These are phyloP conservation scores for Smittia sp. DNA, from an alignment of 2,888 invertebrate species.

Conservation along the genomic window DNA sequence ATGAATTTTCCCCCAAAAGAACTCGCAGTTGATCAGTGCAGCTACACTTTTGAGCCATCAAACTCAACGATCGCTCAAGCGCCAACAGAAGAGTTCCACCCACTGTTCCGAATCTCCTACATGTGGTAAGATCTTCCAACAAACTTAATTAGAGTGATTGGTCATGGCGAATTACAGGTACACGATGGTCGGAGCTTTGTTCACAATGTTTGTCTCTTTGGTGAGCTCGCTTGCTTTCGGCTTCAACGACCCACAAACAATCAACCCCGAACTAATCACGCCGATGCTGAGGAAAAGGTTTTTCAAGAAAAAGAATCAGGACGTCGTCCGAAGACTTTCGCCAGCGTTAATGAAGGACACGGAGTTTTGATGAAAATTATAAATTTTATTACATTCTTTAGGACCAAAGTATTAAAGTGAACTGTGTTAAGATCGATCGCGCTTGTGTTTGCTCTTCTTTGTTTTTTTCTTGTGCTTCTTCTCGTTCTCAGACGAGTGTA, in stretches of 20 bases:
- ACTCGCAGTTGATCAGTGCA: conserved; percentile 62
- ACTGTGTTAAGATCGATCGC: conserved; percentile 47
- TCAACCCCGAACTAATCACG: conserved; percentile 62
- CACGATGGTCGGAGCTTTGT: conserved; percentile 60
- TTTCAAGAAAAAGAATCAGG: conserved; percentile 35
- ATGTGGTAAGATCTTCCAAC: conserved; percentile 62
- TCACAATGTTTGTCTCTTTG: conserved; percentile 57
- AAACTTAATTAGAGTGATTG: too few relatives aligned
- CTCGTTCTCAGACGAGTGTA: conserved; percentile 45
- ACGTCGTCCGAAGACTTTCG: neutral
- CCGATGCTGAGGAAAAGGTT: conserved; percentile 61
- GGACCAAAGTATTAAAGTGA: neutral
- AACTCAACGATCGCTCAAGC: conserved; percentile 43
- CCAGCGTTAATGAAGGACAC: conserved; percentile 8
- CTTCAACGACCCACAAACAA: conserved; percentile 57
- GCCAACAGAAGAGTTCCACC: conserved; percentile 44
- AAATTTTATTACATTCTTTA: neutral
- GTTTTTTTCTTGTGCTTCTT: conserved; percentile 50
- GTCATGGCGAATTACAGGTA: too few relatives aligned
- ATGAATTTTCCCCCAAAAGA: conserved; percentile 66
- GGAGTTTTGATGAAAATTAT: conserved; percentile 14
- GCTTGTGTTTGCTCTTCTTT: conserved; percentile 51
- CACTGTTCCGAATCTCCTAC: conserved; percentile 69
- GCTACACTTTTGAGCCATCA: conserved; percentile 58
- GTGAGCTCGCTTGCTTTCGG: conserved; percentile 48